Evolutionary conservation across 2,113 vertebrate genomes (phyloP).

Genomic region (Crotophaga sulcirostris): DNA sequence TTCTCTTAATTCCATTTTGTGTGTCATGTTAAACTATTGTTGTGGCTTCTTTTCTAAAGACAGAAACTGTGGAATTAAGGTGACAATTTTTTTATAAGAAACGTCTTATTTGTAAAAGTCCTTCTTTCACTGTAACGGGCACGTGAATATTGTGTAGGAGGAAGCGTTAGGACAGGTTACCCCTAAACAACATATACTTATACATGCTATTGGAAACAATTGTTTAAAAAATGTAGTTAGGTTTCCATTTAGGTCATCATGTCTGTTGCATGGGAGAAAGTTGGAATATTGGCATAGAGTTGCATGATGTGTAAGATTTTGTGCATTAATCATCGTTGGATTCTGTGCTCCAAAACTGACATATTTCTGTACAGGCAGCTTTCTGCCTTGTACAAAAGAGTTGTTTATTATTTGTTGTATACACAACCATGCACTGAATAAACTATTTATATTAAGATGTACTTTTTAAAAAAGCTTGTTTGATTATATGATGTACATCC

Average conservation of each 20-base stretch:
- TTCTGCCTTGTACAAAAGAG: conserved; percentile 86
- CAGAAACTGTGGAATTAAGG: conserved; percentile 93
- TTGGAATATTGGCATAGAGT: conserved; percentile 92
- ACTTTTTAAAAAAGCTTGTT: conserved; percentile 80
- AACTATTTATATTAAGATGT: conserved; percentile 94
- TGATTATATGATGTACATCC: conserved; percentile 22
- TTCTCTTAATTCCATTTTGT: conserved; percentile 86
- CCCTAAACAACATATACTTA: conserved; percentile 87
- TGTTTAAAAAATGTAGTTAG: conserved; percentile 82
- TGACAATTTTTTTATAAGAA: conserved; percentile 90
- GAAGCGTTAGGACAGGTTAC: conserved; percentile 85
- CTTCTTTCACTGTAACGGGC: conserved; percentile 86
- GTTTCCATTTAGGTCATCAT: conserved; percentile 89
- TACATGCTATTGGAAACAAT: conserved; percentile 85
- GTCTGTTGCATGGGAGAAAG: conserved; percentile 98
- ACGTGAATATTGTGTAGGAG: conserved; percentile 87
- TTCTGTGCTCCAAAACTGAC: conserved; percentile 89
- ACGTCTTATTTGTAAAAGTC: conserved; percentile 92
- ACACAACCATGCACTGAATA: conserved; percentile 98
- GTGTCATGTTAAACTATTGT: conserved; percentile 88
- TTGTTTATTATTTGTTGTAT: conserved; percentile 99
- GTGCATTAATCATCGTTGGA: conserved; percentile 94
- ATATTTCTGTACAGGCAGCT: conserved; percentile 83
- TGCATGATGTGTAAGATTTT: conserved; percentile 98
- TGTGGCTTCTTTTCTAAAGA: conserved; percentile 93